Evolutionary conservation across 2,888 invertebrate species (phyloP).

Genomic region (Dasypolia templi): DNA sequence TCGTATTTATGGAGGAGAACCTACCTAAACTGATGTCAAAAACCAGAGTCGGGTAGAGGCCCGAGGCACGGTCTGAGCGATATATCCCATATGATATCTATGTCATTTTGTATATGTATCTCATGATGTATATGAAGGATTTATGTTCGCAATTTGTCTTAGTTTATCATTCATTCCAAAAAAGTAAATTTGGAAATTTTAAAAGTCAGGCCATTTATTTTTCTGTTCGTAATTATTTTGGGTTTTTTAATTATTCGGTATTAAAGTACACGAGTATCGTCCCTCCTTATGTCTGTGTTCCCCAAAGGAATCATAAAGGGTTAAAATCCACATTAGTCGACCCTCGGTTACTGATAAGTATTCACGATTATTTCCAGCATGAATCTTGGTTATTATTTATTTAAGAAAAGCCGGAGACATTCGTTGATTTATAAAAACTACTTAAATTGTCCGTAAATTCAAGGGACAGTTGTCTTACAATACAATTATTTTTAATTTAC

Average conservation of each 20-base stretch:
- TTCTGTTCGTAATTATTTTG: neutral
- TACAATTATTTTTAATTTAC: too few relatives aligned
- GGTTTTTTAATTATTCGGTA: conserved; percentile 8
- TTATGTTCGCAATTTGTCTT: conserved; percentile 39
- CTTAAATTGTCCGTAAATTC: neutral
- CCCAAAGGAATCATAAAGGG: conserved; percentile 25
- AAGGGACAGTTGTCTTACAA: neutral
- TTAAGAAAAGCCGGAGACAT: neutral
- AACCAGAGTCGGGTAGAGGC: conserved; percentile 77
- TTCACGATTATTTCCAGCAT: conserved; percentile 22
- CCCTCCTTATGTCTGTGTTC: conserved; percentile 3
- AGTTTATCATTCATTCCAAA: conserved; percentile 37
- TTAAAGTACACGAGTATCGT: neutral
- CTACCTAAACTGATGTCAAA: conserved; percentile 77
- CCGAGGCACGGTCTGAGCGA: conserved; percentile 78
- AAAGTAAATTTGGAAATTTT: conserved; percentile 15
- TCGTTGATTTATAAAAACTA: neutral
- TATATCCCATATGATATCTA: conserved; percentile 55
- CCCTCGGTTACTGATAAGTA: conserved; percentile 42
- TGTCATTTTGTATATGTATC: conserved; percentile 6
- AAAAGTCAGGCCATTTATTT: conserved; percentile 3
- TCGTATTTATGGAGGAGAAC: conserved; percentile 75
- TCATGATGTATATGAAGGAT: conserved; percentile 35
- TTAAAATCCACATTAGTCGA: conserved; percentile 37
- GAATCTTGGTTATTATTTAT: conserved; percentile 3